phyloP scores from a whole-genome alignment of 2,797 vertebrate genomes.

The Sitta carolinensis region DNA sequence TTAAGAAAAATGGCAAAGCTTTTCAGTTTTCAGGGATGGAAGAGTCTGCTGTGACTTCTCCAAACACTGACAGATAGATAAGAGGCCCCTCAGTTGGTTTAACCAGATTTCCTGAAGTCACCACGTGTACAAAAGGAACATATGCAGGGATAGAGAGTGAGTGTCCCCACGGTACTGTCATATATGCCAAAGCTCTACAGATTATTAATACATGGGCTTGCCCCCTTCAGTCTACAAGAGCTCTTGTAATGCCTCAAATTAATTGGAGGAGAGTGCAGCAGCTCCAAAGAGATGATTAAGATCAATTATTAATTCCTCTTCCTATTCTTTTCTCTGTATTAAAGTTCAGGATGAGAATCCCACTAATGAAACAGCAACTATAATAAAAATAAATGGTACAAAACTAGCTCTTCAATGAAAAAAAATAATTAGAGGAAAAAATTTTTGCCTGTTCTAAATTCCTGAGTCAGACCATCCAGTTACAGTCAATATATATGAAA shows the following conservation, averaged over 20 bases:
- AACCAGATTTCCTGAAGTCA: background rate
- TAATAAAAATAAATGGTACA: background rate
- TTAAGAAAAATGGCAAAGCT: background rate
- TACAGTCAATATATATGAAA: background rate
- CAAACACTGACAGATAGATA: background rate
- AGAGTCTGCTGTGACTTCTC: background rate
- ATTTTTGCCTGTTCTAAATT: background rate
- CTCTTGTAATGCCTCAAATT: slow-evolving; percentile 46
- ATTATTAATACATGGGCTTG: slow-evolving; percentile 26
- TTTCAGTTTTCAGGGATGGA: background rate
- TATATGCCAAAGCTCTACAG: background rate
- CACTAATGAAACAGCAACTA: background rate
- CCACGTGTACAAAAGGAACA: background rate
- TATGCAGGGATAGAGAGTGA: background rate
- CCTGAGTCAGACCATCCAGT: background rate
- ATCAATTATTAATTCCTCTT: slow-evolving; percentile 44
- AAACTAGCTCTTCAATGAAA: background rate
- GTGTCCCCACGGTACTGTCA: background rate
- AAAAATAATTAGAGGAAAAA: background rate
- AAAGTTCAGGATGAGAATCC: background rate
- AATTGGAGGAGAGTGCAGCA: slow-evolving; percentile 40
- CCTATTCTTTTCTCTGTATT: background rate
- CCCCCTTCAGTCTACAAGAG: slow-evolving; percentile 32
- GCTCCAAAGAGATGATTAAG: slow-evolving; percentile 46
- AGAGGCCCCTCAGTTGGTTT: background rate